phyloP scores from a whole-genome alignment of 2,888 invertebrate species.

The Eudemis profundana region DNA sequence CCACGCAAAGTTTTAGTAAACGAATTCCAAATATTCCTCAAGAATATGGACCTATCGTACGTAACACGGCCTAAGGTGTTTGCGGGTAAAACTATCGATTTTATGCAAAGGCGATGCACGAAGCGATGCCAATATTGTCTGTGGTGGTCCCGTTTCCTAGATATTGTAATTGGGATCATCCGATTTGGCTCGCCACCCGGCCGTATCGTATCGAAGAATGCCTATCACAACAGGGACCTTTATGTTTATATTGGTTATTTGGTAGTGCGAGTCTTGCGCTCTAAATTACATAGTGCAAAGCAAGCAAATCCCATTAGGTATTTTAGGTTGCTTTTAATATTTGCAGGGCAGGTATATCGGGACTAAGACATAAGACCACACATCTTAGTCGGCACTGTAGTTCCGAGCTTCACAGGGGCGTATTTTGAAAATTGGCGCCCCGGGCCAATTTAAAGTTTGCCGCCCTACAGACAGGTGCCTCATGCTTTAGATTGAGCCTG shows the following conservation, averaged over 20 bases:
- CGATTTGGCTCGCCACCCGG: conserved; percentile 26
- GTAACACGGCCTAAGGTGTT: conserved; percentile 44
- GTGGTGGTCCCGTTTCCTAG: conserved; percentile 25
- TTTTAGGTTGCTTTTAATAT: too few species aligned
- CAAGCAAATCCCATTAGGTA: background rate
- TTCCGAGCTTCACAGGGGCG: too few species aligned
- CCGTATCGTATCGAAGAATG: conserved; percentile 21
- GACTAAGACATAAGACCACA: too few species aligned
- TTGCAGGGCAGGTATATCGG: too few species aligned
- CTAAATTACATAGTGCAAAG: background rate
- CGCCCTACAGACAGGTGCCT: too few species aligned
- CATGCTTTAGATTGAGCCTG: too few species aligned
- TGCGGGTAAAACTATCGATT: conserved; percentile 57
- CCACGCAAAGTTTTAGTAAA: background rate
- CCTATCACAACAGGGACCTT: conserved; percentile 13
- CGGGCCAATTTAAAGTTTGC: too few species aligned
- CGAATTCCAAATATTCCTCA: conserved; percentile 27
- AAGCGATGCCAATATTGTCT: conserved; percentile 45
- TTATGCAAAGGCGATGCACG: conserved; percentile 57
- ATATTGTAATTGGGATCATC: conserved; percentile 40
- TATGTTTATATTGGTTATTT: conserved; percentile 1
- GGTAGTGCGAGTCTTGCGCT: background rate
- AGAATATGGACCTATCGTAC: conserved; percentile 16
- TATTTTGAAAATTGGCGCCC: too few species aligned
- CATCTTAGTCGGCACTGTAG: too few species aligned